Conservation (phyloP, 2,797 vertebrate species). For the Alectoris magna region DNA sequence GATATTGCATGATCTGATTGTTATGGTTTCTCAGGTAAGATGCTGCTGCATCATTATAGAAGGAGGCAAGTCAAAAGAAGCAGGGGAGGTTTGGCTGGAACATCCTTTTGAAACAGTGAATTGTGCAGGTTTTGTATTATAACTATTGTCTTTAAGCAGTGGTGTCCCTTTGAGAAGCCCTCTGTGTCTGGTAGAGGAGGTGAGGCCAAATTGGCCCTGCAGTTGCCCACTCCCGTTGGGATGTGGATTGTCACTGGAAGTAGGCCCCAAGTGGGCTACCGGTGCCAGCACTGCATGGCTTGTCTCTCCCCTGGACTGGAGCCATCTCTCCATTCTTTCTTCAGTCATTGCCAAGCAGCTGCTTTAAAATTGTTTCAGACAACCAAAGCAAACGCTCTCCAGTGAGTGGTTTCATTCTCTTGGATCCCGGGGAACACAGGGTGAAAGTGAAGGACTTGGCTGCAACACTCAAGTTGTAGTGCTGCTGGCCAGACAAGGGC, state of each 20-base stretch:
- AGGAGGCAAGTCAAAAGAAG: neutral
- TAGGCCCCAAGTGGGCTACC: neutral
- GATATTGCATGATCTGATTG: neutral
- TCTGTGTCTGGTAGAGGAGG: neutral
- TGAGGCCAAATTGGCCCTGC: neutral
- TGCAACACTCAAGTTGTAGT: neutral
- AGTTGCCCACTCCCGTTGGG: neutral
- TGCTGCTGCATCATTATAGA: rapidly evolving
- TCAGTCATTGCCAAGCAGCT: neutral
- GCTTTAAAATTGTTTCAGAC: neutral
- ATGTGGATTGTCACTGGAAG: neutral
- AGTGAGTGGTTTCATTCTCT: neutral
- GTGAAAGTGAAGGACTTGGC: neutral
- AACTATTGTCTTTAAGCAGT: neutral
- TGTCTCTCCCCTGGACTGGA: neutral
- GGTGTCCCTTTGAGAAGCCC: neutral
- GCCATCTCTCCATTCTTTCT: neutral
- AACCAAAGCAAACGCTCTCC: neutral
- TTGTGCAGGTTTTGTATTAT: neutral
- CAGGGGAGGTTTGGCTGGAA: neutral
- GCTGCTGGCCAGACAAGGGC: neutral
- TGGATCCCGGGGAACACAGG: neutral
- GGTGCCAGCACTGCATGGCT: neutral
- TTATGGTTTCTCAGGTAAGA: neutral
- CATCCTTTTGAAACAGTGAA: neutral